Base-by-base conservation (phyloP, 2,797 vertebrate species). In the Sphaeramia orbicularis region DNA sequence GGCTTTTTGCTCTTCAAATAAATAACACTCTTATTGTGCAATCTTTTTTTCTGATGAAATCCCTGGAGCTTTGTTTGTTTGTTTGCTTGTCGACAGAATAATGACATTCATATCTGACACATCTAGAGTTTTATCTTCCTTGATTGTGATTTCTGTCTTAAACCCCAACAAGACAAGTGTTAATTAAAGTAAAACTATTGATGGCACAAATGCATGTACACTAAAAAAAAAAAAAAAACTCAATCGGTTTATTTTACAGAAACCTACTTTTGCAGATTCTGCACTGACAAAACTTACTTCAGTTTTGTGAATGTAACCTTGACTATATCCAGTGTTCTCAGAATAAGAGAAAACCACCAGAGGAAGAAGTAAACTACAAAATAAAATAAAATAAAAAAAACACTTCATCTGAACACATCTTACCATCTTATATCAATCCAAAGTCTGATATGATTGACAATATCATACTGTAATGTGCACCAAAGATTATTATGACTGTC, bases 1-100 rank as follows among this genome's bases (percentile, higher is more conserved):
- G 55, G 41, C 32, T 61, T 71, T 63, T 64, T 55, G 14, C 50
- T 50, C 44, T 18, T 71, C 66, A 21, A 52, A 70, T 58, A 63
- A 84, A 83, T 66, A 78, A 71, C 18, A 24, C 9, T 21, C 15
- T 63, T 78, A 53, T 53, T 67, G 80, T 47, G 53, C 6, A 57
- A 36, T 65, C 13, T 47, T n/a, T 14, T 42, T 40, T 21, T 76
- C 51, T 71, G 60, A 72, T 53, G 41, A 76, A 76, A 85, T 76
- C 52, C 52, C 47, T 24, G 2, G 43, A 66, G 58, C 13, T 74
- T 41, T 80, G 56, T 71, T 70, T 80, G 65, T n/a, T n/a, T n/a
- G n/a, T 48, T 58, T 74, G 27, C 3, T 2, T 51, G 19, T 81
- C 49, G 1, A 30, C 10, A 11, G 18, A 64, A 65, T 65, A 73